Evolutionary conservation across 2,888 invertebrate genomes (phyloP).

Genomic region (Byasa hedistus): DNA sequence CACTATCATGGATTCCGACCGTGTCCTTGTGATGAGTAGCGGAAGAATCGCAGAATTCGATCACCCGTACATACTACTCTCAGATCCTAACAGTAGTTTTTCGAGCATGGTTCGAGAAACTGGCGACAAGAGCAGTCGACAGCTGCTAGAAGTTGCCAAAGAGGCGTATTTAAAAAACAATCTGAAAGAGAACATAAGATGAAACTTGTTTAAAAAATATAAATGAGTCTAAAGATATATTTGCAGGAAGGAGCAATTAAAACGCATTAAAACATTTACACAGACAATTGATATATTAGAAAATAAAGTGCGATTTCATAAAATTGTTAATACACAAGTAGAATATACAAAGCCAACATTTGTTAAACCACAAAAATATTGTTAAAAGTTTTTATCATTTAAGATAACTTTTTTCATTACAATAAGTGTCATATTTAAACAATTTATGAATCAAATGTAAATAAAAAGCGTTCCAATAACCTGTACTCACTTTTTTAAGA

Average conservation of each 20-base stretch:
- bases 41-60: conserved; percentile 83
- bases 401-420: background rate
- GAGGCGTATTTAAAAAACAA: conserved; percentile 63
- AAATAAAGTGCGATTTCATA: background rate
- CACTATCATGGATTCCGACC: conserved; percentile 94
- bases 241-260: background rate
- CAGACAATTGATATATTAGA: background rate
- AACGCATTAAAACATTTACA: background rate
- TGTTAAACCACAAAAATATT: background rate
- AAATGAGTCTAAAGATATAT: conserved; percentile 15
- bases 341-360: background rate
- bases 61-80: conserved; percentile 80
- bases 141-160: conserved; percentile 71
- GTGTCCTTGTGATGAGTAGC: conserved; percentile 84
- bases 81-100: conserved; percentile 76
- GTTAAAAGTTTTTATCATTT: background rate
- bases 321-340: background rate
- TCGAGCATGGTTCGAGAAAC: conserved; percentile 81
- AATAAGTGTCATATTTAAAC: background rate
- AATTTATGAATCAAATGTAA: background rate
- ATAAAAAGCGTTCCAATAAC: background rate
- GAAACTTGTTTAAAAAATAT: background rate
- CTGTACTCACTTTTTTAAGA: background rate
- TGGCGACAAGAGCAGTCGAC: conserved; percentile 76
- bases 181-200: conserved; percentile 49